Conservation (phyloP, 2,797 vertebrate species). For the Leptatherina wallacei region DNA sequence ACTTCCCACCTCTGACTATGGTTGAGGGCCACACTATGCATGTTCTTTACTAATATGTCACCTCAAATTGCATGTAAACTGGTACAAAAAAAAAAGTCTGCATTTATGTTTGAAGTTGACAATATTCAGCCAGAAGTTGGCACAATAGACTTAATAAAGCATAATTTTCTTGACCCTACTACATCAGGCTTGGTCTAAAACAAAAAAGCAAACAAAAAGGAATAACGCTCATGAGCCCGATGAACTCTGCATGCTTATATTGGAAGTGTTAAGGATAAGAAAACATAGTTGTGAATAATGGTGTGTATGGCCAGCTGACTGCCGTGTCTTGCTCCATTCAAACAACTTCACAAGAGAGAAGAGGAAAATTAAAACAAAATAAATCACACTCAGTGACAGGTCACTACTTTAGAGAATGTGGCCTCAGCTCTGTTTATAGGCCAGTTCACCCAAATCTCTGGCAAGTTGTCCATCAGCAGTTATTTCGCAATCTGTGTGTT, state of each 20-base stretch:
- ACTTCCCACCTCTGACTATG: too few species aligned
- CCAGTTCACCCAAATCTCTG: constrained; percentile 26
- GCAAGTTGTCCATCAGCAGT: constrained; percentile 1
- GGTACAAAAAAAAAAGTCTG: too few species aligned
- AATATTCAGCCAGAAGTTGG: background rate
- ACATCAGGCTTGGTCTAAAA: background rate
- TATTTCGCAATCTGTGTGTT: constrained; percentile 13
- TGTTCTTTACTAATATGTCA: too few species aligned
- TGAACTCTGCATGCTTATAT: background rate
- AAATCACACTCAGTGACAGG: constrained; percentile 46
- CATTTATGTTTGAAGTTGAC: background rate
- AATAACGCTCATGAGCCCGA: background rate
- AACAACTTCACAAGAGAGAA: background rate
- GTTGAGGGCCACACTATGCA: too few species aligned
- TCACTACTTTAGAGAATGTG: constrained; percentile 27
- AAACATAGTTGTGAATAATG: background rate
- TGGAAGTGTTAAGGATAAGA: background rate
- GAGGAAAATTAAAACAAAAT: constrained; percentile 26
- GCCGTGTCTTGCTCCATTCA: constrained; percentile 16
- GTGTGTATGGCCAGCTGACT: constrained; percentile 1
- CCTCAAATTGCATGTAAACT: too few species aligned
- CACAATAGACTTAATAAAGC: background rate
- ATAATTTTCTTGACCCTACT: background rate
- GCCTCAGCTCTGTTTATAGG: constrained; percentile 40
- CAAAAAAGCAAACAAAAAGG: background rate